Percentiles rank a stretch among this genome's conserved stretches.
Conservation (phyloP, 2,797 vertebrate species). For the Lates japonicus region DNA sequence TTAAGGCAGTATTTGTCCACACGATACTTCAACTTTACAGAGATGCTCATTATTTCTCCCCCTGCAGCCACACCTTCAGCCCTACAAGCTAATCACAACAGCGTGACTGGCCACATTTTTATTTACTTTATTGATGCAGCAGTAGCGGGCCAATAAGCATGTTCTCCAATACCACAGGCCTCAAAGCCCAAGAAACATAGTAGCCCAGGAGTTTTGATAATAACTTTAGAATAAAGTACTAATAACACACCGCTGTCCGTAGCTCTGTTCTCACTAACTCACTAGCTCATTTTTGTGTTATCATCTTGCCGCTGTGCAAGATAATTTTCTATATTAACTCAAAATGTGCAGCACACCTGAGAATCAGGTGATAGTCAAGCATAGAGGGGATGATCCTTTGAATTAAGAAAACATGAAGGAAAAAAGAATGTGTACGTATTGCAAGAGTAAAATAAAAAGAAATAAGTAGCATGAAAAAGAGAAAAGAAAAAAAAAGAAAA, state of each 20-base stretch:
- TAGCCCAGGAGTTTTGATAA: constrained; percentile 24
- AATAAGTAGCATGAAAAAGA: too few species aligned
- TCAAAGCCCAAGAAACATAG: background rate
- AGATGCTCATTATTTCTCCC: constrained; percentile 62
- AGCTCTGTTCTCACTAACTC: background rate
- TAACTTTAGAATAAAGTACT: constrained; percentile 22
- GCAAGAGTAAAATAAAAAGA: background rate
- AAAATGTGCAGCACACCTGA: background rate
- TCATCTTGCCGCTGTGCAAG: background rate
- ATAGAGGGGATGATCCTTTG: background rate
- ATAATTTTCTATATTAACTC: background rate
- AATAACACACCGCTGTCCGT: constrained; percentile 23
- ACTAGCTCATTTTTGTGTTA: background rate
- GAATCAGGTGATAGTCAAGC: background rate
- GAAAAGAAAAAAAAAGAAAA: background rate
- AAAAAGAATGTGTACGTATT: background rate
- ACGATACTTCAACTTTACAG: constrained; percentile 25
- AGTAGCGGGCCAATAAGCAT: constrained; percentile 9
- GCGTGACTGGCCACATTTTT: constrained; percentile 12
- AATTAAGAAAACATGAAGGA: background rate
- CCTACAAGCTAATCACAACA: constrained; percentile 43
- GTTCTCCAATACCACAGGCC: constrained; percentile 24
- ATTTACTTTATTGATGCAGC: constrained; percentile 42
- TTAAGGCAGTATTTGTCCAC: constrained; percentile 25
- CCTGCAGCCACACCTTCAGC: constrained; percentile 48